A percentile compares a stretch with the other conserved stretches of the same genome.
Evolutionary conservation across 1,140 invertebrate genomes (phyloP).

Genomic region (Neodiprion pinetum): DNA sequence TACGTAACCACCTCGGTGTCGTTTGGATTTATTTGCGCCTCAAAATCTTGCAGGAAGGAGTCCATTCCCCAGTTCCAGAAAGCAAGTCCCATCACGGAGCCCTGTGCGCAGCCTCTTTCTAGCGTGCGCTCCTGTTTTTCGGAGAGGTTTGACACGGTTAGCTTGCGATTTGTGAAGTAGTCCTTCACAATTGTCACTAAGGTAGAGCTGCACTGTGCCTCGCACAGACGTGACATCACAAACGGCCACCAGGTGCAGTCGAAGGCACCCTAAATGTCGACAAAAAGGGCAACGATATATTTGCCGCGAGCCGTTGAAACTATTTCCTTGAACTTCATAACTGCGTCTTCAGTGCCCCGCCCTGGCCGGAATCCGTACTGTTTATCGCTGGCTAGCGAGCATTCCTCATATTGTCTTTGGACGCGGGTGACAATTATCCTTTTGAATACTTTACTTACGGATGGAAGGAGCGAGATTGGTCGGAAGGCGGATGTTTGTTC

Average conservation of each 20-base stretch:
- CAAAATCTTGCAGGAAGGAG: conserved; percentile 20
- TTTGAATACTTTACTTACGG: conserved; percentile 41
- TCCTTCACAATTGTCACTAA: conserved; percentile 13
- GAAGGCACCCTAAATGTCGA: conserved; percentile 56
- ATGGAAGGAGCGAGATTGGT: conserved; percentile 38
- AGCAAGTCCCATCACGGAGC: conserved; percentile 28
- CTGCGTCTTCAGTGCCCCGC: conserved; percentile 29
- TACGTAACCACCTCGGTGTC: conserved; percentile 32
- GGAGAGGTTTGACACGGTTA: conserved; percentile 9
- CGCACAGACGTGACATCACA: conserved; percentile 32
- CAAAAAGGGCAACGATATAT: conserved; percentile 36
- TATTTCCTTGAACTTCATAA: conserved; percentile 16
- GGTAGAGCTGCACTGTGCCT: conserved; percentile 19
- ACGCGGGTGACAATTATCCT: conserved; percentile 31
- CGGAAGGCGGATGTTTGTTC: conserved; percentile 36
- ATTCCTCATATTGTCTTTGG: neutral
- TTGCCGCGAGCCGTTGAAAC: conserved; percentile 4
- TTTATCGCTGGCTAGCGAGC: conserved; percentile 11
- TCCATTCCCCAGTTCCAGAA: conserved; percentile 40
- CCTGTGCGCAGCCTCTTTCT: conserved; percentile 19
- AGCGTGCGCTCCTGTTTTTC: neutral
- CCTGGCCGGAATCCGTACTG: conserved; percentile 24
- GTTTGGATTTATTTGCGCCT: no score
- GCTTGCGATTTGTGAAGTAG: conserved; percentile 11
- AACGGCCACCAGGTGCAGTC: conserved; percentile 44